Evolutionary conservation across 1,140 invertebrate species (phyloP), one percentile per base, ranked within the genome.

Genomic region (Achatina immaculata): DNA sequence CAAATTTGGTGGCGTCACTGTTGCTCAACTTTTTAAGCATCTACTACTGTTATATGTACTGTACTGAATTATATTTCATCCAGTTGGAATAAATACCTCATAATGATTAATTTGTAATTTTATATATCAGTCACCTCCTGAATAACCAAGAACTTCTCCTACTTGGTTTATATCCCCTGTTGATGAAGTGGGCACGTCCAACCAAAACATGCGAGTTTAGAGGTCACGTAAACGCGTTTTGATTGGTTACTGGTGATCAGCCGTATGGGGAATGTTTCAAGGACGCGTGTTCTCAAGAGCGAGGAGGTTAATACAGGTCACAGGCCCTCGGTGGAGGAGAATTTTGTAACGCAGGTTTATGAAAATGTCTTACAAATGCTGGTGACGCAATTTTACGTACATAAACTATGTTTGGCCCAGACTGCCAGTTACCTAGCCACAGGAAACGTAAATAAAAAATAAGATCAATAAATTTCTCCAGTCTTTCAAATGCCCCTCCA

Each of bases 221-320:
- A 48, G 78, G 78, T 80, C 66, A 80, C 34, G 42, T 40, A 40
- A 28, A 16, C 21, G 43, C 36, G 66, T 36, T 71, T 36, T 80
- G 66, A 80, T 80, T 80, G 78, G 78, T 28, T 51, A 45, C 6
- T 45, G 34, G 16, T 16, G 36, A 80, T 80, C 78, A 80, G 66
- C 43, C 34, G 78, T 28, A 45, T 24, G 55, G 68, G 31, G 66
- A 38, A 68, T 80, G 78, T 55, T 66, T 28, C 78, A 80, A 80
- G 78, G 78, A 80, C 78, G 16, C 48, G 38, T 7, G 9, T 38
- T 40, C 65, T 68, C n/a, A n/a, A n/a, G n/a, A n/a, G n/a, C n/a
- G n/a, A n/a, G n/a, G n/a, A n/a, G n/a, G n/a, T n/a, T n/a, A n/a
- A n/a, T n/a, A n/a, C n/a, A n/a, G n/a, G n/a, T n/a, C n/a, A n/a